Evolutionary conservation across 1,140 invertebrate genomes (phyloP), one percentile per base, ranked within the genome.

Genomic region (Drosophila cardini): DNA sequence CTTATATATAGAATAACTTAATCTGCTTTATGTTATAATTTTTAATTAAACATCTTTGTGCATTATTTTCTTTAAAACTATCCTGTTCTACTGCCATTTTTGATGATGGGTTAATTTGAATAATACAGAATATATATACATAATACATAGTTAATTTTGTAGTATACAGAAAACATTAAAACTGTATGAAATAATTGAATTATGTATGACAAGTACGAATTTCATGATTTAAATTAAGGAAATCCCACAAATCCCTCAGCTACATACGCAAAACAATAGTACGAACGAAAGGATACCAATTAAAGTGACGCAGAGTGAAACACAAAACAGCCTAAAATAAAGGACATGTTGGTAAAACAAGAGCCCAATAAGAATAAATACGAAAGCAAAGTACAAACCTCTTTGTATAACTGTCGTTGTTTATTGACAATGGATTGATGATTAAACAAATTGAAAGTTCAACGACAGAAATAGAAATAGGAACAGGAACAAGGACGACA

Each of bases 391-490:
- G 56, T 73, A 73, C 71, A 69, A 73, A 73, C 71, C 71, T 73
- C 36, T 68, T 60, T 53, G 40, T n/a, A 43, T 8, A 60, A 32
- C 13, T 45, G 36, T 8, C 30, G 2, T 11, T 45, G 21, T 46
- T 55, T 58, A 45, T 52, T 65, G 34, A 34, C 60, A 62, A 62
- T 36, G 36, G 52, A 60, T 56, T 56, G 42, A 60, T 69, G 48
- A 58, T 68, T 63, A 78, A 69, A 77, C 72, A 82, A 80, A 65
- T 67, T 65, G 32, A 32, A 71, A 77, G 69, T 48, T 78, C 53
- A 57, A 67, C 61, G 60, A 70, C 16, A 68, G 21, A 26, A 26
- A 26, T 26, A 26, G 21, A 36, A 57, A 58, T 42, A 77, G 64
- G 26, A 60, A 34, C 46, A 46, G 58, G 11, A 53, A 53, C 42